A percentile compares a stretch with the other conserved stretches of the same genome.
phyloP scores from a whole-genome alignment of 2,888 invertebrate genomes.

The Trichacis sp. region DNA sequence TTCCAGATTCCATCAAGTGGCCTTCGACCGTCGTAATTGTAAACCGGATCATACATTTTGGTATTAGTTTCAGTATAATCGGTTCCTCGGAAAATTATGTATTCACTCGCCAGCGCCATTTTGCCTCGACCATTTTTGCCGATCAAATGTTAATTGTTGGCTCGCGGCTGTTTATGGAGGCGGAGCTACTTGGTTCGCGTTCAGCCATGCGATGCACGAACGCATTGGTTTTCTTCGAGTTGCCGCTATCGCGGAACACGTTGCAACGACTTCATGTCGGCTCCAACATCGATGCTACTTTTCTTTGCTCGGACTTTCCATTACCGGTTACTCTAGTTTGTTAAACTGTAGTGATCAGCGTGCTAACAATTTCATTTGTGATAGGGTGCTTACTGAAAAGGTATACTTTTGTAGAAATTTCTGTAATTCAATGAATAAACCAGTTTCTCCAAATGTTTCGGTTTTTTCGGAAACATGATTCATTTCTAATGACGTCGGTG shows the following conservation, averaged over 20 bases:
- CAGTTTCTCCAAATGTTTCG: too few species aligned
- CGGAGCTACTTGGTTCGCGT: slow-evolving; percentile 66
- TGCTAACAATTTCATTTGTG: slow-evolving; percentile 52
- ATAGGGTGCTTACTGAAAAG: slow-evolving; percentile 18
- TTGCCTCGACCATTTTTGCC: slow-evolving; percentile 69
- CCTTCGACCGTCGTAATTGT: slow-evolving; percentile 9
- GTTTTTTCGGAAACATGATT: too few species aligned
- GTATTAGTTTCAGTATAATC: slow-evolving; percentile 30
- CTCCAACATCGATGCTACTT: slow-evolving; percentile 23
- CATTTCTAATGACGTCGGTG: too few species aligned
- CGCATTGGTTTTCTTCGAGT: slow-evolving; percentile 59
- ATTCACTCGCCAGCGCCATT: slow-evolving; percentile 68
- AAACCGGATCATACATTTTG: slow-evolving; percentile 17
- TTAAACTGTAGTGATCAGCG: slow-evolving; percentile 48
- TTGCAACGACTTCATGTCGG: slow-evolving; percentile 31
- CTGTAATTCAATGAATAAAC: too few species aligned
- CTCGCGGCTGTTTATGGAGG: slow-evolving; percentile 69
- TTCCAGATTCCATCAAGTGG: too few species aligned
- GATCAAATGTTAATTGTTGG: slow-evolving; percentile 70
- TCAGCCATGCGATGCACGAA: slow-evolving; percentile 68
- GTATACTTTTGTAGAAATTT: too few species aligned
- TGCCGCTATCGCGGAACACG: slow-evolving; percentile 34
- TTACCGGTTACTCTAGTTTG: slow-evolving; percentile 46
- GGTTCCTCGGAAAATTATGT: slow-evolving; percentile 57
- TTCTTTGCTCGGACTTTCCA: slow-evolving; percentile 24